Evolutionary conservation across 2,888 invertebrate genomes (phyloP).

Genomic region (Aleiodes alternator): DNA sequence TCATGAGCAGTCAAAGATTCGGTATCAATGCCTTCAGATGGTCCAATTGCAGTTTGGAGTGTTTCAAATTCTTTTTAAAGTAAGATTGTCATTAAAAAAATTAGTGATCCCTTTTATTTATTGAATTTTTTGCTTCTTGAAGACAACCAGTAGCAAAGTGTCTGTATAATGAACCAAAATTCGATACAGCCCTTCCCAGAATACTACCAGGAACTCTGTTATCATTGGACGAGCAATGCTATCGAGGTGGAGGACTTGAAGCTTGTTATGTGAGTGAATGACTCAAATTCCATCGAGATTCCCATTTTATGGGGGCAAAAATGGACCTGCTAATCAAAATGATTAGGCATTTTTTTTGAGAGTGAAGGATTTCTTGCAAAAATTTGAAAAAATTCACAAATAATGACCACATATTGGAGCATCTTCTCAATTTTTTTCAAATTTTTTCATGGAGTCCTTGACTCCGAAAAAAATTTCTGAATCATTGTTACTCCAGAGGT

Average conservation of each 20-base stretch:
- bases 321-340: no score
- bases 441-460: no score
- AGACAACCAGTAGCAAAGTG: slow-evolving; percentile 15
- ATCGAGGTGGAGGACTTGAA: slow-evolving; percentile 82
- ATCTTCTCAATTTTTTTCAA: no score
- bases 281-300: background rate
- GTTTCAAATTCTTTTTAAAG: slow-evolving; percentile 60
- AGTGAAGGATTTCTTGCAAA: no score
- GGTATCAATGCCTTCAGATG: slow-evolving; percentile 62
- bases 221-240: slow-evolving; percentile 91
- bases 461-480: no score
- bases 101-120: background rate
- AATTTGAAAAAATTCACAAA: no score
- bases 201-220: slow-evolving; percentile 90
- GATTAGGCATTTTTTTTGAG: no score
- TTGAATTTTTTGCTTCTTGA: background rate
- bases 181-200: slow-evolving; percentile 82
- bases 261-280: slow-evolving; percentile 7
- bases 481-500: no score
- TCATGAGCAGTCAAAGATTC: slow-evolving; percentile 61
- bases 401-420: no score
- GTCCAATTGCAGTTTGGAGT: slow-evolving; percentile 62
- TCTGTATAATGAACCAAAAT: slow-evolving; percentile 16
- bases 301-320: no score
- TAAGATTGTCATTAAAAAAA: slow-evolving; percentile 51